Conservation (phyloP, 2,797 vertebrate species). For the Smutsia temminckii region DNA sequence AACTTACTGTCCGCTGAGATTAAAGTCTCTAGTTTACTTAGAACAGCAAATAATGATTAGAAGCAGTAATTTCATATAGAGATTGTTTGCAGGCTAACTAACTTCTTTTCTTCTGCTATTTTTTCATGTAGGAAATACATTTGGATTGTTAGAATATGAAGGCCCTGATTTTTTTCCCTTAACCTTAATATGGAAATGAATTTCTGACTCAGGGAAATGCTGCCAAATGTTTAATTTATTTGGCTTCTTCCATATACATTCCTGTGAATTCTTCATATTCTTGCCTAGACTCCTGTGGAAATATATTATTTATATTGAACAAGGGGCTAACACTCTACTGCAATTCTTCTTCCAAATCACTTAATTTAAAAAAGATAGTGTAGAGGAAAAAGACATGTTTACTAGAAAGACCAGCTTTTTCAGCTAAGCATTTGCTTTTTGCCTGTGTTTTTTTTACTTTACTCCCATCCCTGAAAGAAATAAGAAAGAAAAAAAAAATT, state of each 20-base stretch:
- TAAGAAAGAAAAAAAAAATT: neutral
- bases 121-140: neutral
- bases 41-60: conserved; percentile 30
- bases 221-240: conserved; percentile 67
- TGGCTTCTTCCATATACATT: conserved; percentile 42
- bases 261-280: conserved; percentile 9
- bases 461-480: neutral
- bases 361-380: conserved; percentile 58
- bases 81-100: neutral
- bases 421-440: conserved; percentile 48
- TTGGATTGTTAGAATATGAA: neutral
- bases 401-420: conserved; percentile 51
- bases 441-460: conserved; percentile 14
- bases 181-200: conserved; percentile 55
- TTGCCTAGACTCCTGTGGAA: conserved; percentile 55
- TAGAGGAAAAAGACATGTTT: conserved; percentile 50
- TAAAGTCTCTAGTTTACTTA: conserved; percentile 57
- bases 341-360: conserved; percentile 55
- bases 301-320: conserved; percentile 72
- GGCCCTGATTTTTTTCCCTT: neutral
- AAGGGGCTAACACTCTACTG: conserved; percentile 45
- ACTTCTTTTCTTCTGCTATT: neutral
- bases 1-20: conserved; percentile 49
- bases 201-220: conserved; percentile 61
- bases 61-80: conserved; percentile 33